A percentile compares a stretch with the other conserved stretches of the same genome.
phyloP scores from a whole-genome alignment of 1,140 invertebrate species.

The Anastrepha ludens region DNA sequence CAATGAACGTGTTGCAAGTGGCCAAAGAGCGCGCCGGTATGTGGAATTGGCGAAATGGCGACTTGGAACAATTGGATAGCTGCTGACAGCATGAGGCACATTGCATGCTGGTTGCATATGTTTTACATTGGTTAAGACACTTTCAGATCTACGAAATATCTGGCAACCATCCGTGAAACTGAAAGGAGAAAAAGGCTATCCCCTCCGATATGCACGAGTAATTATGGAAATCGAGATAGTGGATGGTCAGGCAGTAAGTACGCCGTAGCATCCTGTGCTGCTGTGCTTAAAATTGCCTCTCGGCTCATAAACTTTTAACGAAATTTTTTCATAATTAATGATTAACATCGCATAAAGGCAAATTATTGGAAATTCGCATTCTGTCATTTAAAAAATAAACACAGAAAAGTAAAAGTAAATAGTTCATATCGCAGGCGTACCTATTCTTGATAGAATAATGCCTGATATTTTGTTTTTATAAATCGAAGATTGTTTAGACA shows the following conservation, averaged over 20 bases:
- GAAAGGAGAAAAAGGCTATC: background rate
- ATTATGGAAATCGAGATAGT: background rate
- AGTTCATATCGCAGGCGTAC: too few species aligned
- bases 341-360: too few species aligned
- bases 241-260: background rate
- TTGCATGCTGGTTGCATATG: background rate
- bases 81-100: background rate
- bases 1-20: background rate
- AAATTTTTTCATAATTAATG: too few species aligned
- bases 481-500: too few species aligned
- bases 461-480: too few species aligned
- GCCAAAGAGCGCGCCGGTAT: too few species aligned
- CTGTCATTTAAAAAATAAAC: too few species aligned
- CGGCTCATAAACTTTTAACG: too few species aligned
- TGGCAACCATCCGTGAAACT: background rate
- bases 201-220: background rate
- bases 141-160: background rate
- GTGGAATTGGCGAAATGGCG: background rate
- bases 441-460: too few species aligned
- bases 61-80: background rate
- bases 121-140: background rate
- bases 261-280: background rate
- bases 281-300: too few species aligned
- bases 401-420: too few species aligned
- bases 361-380: too few species aligned